Percentiles rank a stretch among this genome's conserved stretches.
Evolutionary conservation across 2,888 invertebrate species (phyloP).

Genomic region (Dryomyza anilis): DNA sequence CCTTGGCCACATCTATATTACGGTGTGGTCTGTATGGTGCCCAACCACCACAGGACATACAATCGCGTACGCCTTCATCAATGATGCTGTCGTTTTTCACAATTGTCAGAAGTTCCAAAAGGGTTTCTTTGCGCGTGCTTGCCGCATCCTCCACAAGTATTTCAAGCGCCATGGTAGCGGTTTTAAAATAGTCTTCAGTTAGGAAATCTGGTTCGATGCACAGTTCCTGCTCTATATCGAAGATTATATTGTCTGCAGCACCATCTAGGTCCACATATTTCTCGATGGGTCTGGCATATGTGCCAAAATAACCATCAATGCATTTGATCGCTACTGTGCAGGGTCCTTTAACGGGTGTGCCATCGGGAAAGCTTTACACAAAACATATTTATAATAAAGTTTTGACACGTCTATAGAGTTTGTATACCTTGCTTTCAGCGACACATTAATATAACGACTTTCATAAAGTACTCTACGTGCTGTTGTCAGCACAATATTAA

Average conservation of each 20-base stretch:
- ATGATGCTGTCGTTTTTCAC: neutral
- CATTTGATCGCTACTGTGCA: neutral
- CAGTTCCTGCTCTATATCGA: slow-evolving; percentile 8
- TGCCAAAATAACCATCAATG: slow-evolving; percentile 6
- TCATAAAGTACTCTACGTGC: neutral
- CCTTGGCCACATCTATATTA: neutral
- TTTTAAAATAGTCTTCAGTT: neutral
- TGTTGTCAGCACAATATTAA: neutral
- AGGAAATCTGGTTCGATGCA: neutral
- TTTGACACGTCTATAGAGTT: no score
- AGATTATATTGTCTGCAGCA: neutral
- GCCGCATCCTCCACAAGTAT: neutral
- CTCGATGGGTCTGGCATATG: neutral
- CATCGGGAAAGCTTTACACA: neutral
- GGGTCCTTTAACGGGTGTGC: slow-evolving; percentile 8
- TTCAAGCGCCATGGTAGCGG: neutral
- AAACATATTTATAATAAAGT: neutral
- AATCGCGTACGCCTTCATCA: neutral
- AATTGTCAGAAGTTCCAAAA: neutral
- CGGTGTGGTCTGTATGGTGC: neutral
- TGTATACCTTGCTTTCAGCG: slow-evolving; percentile 10
- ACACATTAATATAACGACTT: no score
- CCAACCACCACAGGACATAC: slow-evolving; percentile 13
- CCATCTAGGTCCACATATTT: slow-evolving; percentile 11
- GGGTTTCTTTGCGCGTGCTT: neutral